Evolutionary conservation across 2,113 vertebrate genomes (phyloP), one percentile per base, ranked within the genome.

Genomic region (Neofelis nebulosa): DNA sequence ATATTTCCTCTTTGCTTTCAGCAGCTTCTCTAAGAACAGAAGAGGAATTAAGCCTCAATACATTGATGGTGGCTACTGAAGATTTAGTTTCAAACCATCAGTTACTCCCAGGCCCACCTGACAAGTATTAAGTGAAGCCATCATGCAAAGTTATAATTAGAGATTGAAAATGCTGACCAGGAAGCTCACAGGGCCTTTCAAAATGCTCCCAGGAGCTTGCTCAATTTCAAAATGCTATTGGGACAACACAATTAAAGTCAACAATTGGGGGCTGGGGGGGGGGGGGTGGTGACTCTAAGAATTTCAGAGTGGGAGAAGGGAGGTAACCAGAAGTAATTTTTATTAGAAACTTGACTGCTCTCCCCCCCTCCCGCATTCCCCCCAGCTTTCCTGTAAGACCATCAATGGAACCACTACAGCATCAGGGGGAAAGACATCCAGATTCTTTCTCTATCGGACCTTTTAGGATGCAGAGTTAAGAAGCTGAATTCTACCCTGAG

Each of bases 141-240:
- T 94, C 71, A 74, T n/a, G 36, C 41, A 92, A 90, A 96, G 71
- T 97, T 97, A 94, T 98, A 96, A 96, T 97, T 95, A 97, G n/a
- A 96, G 69, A 82, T 66, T 63, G 83, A 96, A 97, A 97, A 79
- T 88, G 83, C 94, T 97, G 95, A 96, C 92, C 41, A 73, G 89
- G 50, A 48, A 76, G 61, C 74, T 91, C 69, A 23, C 4, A 71
- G 66, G 23, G 61, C 69, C 80, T 94, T 97, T 95, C 57, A 82
- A 79, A 92, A 89, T 52, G n/a, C 69, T 96, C 55, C 89, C 38
- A 31, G 90, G 76, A 96, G 9, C 63, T 78, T 82, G 57, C 19
- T 94, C 73, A 63, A 33, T 88, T 97, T 95, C 87, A 82, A 61
- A 95, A 90, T 69, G 45, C 45, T 81, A 45, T 3, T 90, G 61